Conservation (phyloP, 2,113 vertebrate genomes). For the Thinocorus orbignyianus region DNA sequence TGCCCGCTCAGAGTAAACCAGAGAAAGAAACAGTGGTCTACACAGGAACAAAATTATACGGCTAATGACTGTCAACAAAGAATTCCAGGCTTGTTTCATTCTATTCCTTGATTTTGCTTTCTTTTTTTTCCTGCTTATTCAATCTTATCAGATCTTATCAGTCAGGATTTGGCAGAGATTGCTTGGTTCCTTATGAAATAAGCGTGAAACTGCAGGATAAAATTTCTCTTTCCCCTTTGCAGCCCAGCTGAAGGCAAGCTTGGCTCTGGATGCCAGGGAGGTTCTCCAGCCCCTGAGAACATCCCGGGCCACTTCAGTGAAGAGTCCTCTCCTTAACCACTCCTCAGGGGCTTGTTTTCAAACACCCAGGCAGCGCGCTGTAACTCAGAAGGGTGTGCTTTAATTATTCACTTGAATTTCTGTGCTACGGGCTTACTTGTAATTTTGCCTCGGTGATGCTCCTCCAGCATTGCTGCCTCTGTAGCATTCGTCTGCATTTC, state of each 20-base stretch:
- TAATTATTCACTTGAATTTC: not conserved
- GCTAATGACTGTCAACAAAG: not conserved
- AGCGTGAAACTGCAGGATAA: not conserved
- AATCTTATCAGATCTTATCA: fast-evolving
- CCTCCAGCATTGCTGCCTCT: not conserved
- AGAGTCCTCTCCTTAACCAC: not conserved
- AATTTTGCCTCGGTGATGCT: not conserved
- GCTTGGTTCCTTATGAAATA: not conserved
- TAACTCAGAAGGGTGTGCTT: not conserved
- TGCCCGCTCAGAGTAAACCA: not conserved
- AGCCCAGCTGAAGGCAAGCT: not conserved
- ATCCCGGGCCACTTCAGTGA: not conserved
- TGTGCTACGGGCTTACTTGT: not conserved
- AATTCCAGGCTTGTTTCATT: not conserved
- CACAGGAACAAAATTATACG: not conserved
- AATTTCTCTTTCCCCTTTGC: not conserved
- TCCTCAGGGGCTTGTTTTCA: not conserved
- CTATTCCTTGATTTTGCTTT: not conserved
- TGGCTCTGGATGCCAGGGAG: not conserved
- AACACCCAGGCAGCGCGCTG: not conserved
- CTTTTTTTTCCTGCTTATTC: not conserved
- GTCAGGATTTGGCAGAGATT: not conserved
- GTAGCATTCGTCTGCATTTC: not conserved
- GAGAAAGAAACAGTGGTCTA: not conserved
- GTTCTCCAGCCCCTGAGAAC: not conserved